Evolutionary conservation across 2,113 vertebrate species (phyloP).

Genomic region (Myotis yumanensis): DNA sequence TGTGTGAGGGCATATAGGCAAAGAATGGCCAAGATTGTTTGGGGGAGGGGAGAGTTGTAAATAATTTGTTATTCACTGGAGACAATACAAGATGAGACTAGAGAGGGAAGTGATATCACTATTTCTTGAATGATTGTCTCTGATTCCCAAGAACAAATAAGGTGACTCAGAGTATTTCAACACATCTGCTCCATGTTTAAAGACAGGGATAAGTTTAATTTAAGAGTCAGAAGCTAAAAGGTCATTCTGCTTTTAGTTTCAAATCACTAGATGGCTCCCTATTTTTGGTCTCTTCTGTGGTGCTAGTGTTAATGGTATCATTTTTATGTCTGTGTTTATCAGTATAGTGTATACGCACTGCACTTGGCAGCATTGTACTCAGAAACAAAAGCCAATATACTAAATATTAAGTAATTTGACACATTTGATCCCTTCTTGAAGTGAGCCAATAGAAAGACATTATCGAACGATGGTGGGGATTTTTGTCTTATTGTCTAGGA

Average conservation of each 20-base stretch:
- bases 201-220: background rate
- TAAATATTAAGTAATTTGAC: conserved; percentile 73
- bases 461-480: conserved; percentile 53
- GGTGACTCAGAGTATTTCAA: background rate
- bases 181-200: background rate
- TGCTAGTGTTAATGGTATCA: background rate
- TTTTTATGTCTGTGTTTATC: background rate
- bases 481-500: conserved; percentile 72
- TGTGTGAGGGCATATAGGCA: background rate
- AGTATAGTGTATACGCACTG: conserved; percentile 61
- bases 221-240: background rate
- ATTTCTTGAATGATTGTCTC: background rate
- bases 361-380: conserved; percentile 58
- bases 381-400: conserved; percentile 64
- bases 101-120: background rate
- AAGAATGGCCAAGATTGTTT: background rate
- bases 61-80: background rate
- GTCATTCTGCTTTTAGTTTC: background rate
- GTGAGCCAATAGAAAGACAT: conserved; percentile 77
- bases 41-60: background rate
- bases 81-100: background rate
- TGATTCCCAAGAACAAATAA: background rate
- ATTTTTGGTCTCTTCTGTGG: background rate
- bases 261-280: background rate
- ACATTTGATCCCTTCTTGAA: conserved; percentile 73